phyloP scores from a whole-genome alignment of 2,797 vertebrate genomes.

The Emydoidea blandingii region DNA sequence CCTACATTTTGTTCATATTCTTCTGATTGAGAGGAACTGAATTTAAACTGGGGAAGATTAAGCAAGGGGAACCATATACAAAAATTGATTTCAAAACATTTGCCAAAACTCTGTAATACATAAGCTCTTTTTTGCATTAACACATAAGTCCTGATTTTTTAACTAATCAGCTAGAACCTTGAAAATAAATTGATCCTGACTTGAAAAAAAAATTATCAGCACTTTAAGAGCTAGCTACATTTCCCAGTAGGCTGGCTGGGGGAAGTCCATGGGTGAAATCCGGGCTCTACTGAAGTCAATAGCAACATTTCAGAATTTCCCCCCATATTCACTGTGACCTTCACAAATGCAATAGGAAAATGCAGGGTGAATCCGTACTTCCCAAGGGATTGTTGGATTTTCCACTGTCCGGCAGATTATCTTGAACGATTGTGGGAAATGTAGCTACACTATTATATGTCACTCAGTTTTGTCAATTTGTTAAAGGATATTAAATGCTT shows the following conservation, averaged over 20 bases:
- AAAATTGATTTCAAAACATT: not conserved
- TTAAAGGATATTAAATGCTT: slow-evolving; percentile 3
- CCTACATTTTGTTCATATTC: not conserved
- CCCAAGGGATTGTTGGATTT: not conserved
- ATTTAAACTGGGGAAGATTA: not conserved
- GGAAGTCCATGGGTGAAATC: not conserved
- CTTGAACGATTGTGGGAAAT: not conserved
- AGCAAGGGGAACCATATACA: not conserved
- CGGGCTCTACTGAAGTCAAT: not conserved
- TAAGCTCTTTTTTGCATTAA: not conserved
- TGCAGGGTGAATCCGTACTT: not conserved
- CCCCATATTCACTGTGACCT: not conserved
- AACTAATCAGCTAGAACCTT: not conserved
- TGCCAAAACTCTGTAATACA: not conserved
- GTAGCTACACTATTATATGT: not conserved
- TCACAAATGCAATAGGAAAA: not conserved
- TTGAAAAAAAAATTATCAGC: not conserved
- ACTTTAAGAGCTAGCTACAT: not conserved
- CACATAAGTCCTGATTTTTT: not conserved
- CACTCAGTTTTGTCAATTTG: not conserved
- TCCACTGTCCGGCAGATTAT: not conserved
- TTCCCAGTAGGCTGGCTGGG: not conserved
- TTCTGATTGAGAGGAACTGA: not conserved
- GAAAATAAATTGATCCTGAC: not conserved
- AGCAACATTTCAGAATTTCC: not conserved